phyloP scores from a whole-genome alignment of 2,888 invertebrate species.

The Leucoptera coffeella region DNA sequence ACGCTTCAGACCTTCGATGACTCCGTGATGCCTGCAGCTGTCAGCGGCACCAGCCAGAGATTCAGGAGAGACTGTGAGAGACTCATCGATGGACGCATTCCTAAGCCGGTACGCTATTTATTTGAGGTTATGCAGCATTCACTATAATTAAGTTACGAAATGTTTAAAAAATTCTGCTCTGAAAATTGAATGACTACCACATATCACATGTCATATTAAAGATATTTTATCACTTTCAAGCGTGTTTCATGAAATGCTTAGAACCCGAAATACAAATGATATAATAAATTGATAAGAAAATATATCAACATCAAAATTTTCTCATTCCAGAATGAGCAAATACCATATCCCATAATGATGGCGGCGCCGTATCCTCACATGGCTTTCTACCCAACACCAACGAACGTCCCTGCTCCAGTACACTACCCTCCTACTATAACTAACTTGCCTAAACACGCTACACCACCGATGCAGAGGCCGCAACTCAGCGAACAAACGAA shows the following conservation, averaged over 20 bases:
- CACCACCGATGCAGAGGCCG: slow-evolving; percentile 17
- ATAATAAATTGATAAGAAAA: too few relatives aligned
- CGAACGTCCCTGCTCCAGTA: slow-evolving; percentile 24
- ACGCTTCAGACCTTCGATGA: slow-evolving; percentile 82
- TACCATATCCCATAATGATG: slow-evolving; percentile 15
- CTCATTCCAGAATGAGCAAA: slow-evolving; percentile 42
- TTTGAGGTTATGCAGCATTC: too few relatives aligned
- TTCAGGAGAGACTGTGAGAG: slow-evolving; percentile 55
- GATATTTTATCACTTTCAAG: too few relatives aligned
- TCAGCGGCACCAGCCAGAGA: slow-evolving; percentile 28
- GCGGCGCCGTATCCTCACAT: slow-evolving; percentile 2
- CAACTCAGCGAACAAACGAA: slow-evolving; percentile 41
- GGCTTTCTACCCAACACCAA: slow-evolving; percentile 7
- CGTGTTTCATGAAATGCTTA: too few relatives aligned
- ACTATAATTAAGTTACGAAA: too few relatives aligned
- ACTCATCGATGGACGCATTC: slow-evolving; percentile 62
- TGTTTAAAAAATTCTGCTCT: too few relatives aligned
- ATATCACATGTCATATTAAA: too few relatives aligned
- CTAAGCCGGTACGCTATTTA: slow-evolving; percentile 37
- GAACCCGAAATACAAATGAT: too few relatives aligned
- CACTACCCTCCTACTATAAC: slow-evolving; percentile 39
- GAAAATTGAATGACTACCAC: too few relatives aligned
- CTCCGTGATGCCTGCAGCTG: slow-evolving; percentile 47
- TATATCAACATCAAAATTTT: too few relatives aligned
- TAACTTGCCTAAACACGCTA: slow-evolving; percentile 20